These are phyloP conservation scores for Leptosomus discolor DNA, from an alignment of 2,113 vertebrate species.

Conservation along the genomic window DNA sequence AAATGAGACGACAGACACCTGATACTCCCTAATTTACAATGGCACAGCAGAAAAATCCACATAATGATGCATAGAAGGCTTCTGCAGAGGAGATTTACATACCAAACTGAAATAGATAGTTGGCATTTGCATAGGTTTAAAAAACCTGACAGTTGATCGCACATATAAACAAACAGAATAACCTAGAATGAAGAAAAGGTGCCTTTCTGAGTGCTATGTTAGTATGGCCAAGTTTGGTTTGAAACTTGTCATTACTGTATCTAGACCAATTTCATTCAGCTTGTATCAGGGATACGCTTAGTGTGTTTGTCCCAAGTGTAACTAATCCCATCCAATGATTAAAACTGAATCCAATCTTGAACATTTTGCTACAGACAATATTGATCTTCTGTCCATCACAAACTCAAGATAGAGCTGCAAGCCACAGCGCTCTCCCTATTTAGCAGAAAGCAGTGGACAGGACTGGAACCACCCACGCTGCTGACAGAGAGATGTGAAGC, in stretches of 20 bases:
- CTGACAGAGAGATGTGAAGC: neutral
- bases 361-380: neutral
- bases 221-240: neutral
- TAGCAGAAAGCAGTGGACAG: neutral
- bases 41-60: neutral
- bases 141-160: neutral
- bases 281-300: neutral
- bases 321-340: neutral
- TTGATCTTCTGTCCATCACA: neutral
- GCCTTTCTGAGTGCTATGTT: neutral
- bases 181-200: neutral
- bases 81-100: neutral
- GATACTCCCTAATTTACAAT: neutral
- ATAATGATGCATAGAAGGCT: neutral
- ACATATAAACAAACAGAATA: neutral
- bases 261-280: neutral
- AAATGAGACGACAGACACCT: neutral
- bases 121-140: neutral
- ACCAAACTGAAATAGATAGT: neutral
- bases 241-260: neutral
- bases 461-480: neutral
- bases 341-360: neutral
- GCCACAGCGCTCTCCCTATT: rapidly evolving
- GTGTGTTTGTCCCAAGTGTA: neutral
- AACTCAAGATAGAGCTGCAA: neutral